phyloP scores from a whole-genome alignment of 1,140 invertebrate species.

The Apis dorsata region DNA sequence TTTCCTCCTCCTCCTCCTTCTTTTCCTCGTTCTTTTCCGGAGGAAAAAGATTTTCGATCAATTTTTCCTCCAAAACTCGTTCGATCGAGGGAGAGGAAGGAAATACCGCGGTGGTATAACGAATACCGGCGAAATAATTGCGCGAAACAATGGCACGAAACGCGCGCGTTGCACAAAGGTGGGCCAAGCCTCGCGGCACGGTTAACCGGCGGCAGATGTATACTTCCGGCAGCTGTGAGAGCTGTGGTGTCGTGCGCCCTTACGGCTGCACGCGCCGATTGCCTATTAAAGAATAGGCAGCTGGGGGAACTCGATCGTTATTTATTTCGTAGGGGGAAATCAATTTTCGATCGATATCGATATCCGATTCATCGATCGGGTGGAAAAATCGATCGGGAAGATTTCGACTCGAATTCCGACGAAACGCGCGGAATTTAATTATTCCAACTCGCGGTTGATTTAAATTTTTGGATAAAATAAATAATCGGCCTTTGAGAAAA shows the following conservation, averaged over 20 bases:
- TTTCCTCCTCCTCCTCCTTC: neutral
- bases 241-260: constrained; percentile 65
- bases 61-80: too few relatives aligned
- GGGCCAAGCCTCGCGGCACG: constrained; percentile 64
- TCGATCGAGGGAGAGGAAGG: too few relatives aligned
- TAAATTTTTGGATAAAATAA: neutral
- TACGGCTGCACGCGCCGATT: constrained; percentile 70
- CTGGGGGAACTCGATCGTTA: constrained; percentile 43
- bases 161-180: neutral
- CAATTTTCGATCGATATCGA: constrained; percentile 44
- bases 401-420: too few relatives aligned
- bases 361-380: too few relatives aligned
- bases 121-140: constrained; percentile 9
- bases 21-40: too few relatives aligned
- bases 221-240: constrained; percentile 75
- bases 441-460: too few relatives aligned
- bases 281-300: constrained; percentile 62
- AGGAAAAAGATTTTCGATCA: too few relatives aligned
- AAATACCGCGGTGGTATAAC: too few relatives aligned
- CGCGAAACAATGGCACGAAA: neutral
- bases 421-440: too few relatives aligned
- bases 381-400: too few relatives aligned
- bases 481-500: too few relatives aligned
- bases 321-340: constrained; percentile 47
- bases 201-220: constrained; percentile 73